Evolutionary conservation across 2,113 vertebrate species (phyloP), one percentile per base, ranked within the genome.

Genomic region (Labeo catla): DNA sequence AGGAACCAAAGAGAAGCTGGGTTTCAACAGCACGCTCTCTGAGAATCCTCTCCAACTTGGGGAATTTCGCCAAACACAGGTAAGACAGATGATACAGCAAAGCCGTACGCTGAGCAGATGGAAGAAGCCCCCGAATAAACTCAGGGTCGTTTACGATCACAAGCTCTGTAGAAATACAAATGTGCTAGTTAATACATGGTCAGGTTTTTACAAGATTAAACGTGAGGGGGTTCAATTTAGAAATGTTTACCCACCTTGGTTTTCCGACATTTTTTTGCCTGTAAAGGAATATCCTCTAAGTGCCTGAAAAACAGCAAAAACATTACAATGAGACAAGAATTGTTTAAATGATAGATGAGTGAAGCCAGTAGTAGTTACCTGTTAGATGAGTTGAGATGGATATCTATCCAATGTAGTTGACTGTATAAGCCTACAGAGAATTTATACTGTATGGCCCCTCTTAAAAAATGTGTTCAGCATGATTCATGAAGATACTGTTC

Each of bases 1-100:
- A 84, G 54, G 72, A 84, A 6, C 21, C 52, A 76, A 84, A 84
- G 39, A 84, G 83, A 57, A 84, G 36, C 54, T 84, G 83, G 39
- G 54, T 49, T 76, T 84, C 83, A 57, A 76, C 11, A 45, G 70
- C 83, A 16, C 57, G 10, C 36, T n/a, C 34, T 70, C 83, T 4
- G 83, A 84, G 36, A 21, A 34, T 10, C 72, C 54, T 76, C 70
- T 84, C 70, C 50, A 52, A 76, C 39, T 73, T 61, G 19, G 83
- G 52, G 83, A 84, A 84, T 43, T 47, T 76, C 1, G 10, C 83
- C 83, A 84, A 47, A n/a, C 47, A 70, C 15, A 85, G 43, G 6
- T 85, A 85, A 47, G 63, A 66, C 4, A 85, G 16, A 11, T 85
- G 36, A n/a, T 50, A 85, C 59, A 85, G 74, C 23, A 85, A 63